Percentiles rank a stretch among this genome's conserved stretches.
Evolutionary conservation across 2,113 vertebrate genomes (phyloP).

Genomic region (Callocephalon fimbriatum): DNA sequence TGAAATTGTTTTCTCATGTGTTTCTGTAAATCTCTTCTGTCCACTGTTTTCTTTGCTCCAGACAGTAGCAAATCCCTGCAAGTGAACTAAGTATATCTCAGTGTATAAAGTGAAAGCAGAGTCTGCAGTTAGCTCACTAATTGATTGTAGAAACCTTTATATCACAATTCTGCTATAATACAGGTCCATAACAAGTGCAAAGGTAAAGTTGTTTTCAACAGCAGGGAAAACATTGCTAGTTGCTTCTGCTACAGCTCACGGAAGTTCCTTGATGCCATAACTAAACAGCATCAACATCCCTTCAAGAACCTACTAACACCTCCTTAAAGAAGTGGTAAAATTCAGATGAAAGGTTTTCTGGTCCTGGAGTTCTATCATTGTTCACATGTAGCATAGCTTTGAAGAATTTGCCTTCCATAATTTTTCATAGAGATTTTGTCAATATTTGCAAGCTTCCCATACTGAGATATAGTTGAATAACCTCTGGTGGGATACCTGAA

Average conservation of each 20-base stretch:
- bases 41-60: neutral
- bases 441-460: neutral
- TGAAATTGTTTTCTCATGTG: neutral
- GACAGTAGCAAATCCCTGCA: neutral
- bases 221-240: neutral
- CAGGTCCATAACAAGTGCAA: neutral
- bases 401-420: neutral
- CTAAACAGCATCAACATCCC: neutral
- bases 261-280: neutral
- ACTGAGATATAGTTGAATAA: accelerated
- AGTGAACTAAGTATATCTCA: neutral
- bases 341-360: neutral
- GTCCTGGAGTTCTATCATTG: neutral
- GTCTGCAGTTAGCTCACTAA: neutral
- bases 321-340: neutral
- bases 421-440: neutral
- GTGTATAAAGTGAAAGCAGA: neutral
- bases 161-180: neutral
- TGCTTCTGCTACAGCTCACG: neutral
- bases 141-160: neutral
- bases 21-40: neutral
- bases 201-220: neutral
- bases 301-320: neutral
- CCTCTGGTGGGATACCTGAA: neutral
- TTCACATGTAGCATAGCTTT: neutral